Evolutionary conservation across 2,797 vertebrate genomes (phyloP).

Genomic region (Chloroceryle inda): DNA sequence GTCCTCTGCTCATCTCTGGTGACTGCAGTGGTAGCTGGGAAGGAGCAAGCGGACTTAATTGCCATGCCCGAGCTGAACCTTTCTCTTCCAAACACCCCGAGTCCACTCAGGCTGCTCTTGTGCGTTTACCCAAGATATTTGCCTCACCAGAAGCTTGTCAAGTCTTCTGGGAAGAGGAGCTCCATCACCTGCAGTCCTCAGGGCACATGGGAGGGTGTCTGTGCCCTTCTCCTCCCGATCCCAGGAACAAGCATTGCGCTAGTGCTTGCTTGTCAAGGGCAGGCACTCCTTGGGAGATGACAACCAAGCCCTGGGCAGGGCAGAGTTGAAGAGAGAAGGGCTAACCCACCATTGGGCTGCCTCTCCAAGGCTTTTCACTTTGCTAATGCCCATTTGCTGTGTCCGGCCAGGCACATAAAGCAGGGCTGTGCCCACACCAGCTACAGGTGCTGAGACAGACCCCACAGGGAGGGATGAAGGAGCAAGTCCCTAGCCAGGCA

Average conservation of each 20-base stretch:
- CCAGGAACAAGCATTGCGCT: neutral
- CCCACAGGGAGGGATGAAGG: neutral
- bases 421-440: too few relatives aligned
- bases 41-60: neutral
- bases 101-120: neutral
- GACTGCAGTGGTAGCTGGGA: neutral
- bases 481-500: neutral
- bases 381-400: neutral
- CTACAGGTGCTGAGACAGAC: rapidly evolving
- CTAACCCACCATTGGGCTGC: rapidly evolving
- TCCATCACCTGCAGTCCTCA: neutral
- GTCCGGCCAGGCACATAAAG: neutral
- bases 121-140: too few relatives aligned
- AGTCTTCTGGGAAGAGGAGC: neutral
- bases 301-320: neutral
- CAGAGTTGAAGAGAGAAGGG: neutral
- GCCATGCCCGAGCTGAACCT: neutral
- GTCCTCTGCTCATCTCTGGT: neutral
- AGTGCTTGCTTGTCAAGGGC: neutral
- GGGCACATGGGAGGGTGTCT: neutral
- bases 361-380: neutral
- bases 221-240: rapidly evolving
- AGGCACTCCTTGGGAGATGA: neutral
- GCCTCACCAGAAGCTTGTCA: neutral
- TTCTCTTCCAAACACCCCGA: neutral